Conservation (phyloP, 2,113 vertebrate genomes). For the Notothenia coriiceps region DNA sequence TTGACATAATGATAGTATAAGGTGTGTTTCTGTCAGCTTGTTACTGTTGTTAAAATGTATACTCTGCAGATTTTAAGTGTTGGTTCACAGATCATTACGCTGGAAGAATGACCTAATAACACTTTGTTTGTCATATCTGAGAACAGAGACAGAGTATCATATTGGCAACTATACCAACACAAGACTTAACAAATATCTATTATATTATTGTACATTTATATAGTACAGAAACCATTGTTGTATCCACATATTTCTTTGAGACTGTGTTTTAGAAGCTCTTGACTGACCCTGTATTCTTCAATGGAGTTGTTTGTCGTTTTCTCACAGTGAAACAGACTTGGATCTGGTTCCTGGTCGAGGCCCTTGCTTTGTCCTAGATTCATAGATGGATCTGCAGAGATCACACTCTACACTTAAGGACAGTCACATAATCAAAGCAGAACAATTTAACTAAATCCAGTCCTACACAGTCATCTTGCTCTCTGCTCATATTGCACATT, state of each 20-base stretch:
- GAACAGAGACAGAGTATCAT: too few relatives aligned
- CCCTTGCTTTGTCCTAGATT: slow-evolving; percentile 2
- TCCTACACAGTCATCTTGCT: slow-evolving; percentile 22
- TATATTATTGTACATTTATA: not conserved
- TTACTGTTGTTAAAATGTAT: not conserved
- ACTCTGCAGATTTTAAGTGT: not conserved
- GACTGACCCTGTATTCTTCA: not conserved
- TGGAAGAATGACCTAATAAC: not conserved
- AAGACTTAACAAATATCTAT: not conserved
- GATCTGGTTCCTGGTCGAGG: not conserved
- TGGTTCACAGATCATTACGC: not conserved
- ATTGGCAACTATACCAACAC: not conserved
- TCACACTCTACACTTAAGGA: slow-evolving; percentile 16
- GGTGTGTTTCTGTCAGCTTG: not conserved
- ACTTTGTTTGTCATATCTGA: not conserved
- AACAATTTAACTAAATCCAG: slow-evolving; percentile 38
- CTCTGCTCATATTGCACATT: slow-evolving; percentile 23
- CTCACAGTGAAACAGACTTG: not conserved
- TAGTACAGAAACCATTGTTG: not conserved
- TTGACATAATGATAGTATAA: not conserved
- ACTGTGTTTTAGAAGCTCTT: not conserved
- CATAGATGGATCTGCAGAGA: slow-evolving; percentile 11
- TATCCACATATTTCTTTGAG: not conserved
- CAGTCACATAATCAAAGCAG: slow-evolving; percentile 51
- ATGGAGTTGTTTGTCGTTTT: not conserved